A percentile compares a stretch with the other conserved stretches of the same genome.
phyloP scores from a whole-genome alignment of 2,797 vertebrate genomes.

The Pitangus sulphuratus region DNA sequence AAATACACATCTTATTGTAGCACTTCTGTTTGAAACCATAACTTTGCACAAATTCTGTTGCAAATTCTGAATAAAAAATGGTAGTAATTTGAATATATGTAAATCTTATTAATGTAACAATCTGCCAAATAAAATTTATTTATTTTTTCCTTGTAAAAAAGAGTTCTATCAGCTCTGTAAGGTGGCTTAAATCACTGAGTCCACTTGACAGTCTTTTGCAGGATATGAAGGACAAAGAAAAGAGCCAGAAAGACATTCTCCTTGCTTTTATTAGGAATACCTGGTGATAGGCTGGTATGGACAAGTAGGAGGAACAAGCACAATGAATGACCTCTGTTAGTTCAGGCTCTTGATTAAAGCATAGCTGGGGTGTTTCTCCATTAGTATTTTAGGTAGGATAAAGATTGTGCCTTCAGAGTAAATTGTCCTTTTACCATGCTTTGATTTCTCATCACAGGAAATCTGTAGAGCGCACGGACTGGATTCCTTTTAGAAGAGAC shows the following conservation, averaged over 20 bases:
- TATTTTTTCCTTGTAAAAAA: not conserved
- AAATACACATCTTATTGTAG: not conserved
- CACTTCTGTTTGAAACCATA: not conserved
- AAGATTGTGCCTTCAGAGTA: not conserved
- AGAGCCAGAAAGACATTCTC: not conserved
- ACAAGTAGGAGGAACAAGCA: not conserved
- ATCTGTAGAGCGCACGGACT: not conserved
- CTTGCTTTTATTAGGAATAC: not conserved
- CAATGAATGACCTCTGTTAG: not conserved
- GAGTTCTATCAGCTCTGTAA: not conserved
- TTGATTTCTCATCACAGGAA: not conserved
- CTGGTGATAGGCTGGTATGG: not conserved
- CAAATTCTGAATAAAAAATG: not conserved
- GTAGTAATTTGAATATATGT: not conserved
- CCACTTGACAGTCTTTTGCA: not conserved
- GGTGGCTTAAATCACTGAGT: not conserved
- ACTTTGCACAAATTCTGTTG: not conserved
- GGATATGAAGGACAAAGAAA: not conserved
- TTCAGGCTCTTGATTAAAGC: not conserved
- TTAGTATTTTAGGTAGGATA: not conserved
- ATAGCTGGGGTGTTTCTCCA: not conserved
- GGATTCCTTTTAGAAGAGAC: not conserved
- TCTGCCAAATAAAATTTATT: not conserved
- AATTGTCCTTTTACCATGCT: not conserved
- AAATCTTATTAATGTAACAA: not conserved